These are phyloP conservation scores for Salvelinus sp. DNA, from an alignment of 2,113 vertebrate species.

Conservation along the genomic window DNA sequence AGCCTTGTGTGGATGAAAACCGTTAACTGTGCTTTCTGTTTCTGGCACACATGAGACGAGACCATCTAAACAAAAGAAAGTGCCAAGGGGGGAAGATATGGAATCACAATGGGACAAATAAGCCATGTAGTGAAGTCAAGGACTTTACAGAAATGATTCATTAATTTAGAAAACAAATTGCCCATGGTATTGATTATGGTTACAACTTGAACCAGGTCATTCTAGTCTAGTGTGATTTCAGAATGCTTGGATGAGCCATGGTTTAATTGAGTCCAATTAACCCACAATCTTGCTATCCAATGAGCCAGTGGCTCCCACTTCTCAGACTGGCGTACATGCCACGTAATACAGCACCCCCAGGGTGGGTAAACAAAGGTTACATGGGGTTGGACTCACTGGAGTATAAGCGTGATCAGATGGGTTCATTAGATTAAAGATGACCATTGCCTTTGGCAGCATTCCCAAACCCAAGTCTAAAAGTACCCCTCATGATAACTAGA, in stretches of 20 bases:
- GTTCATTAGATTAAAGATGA: too few species aligned
- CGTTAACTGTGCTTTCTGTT: not conserved
- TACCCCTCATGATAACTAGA: too few species aligned
- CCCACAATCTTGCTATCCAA: conserved; percentile 26
- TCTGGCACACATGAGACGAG: not conserved
- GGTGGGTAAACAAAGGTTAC: not conserved
- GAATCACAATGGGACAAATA: not conserved
- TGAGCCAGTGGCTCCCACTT: conserved; percentile 4
- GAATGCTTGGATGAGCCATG: not conserved
- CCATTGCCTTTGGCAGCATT: too few species aligned
- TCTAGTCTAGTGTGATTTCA: not conserved
- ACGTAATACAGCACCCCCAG: not conserved
- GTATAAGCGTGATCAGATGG: too few species aligned
- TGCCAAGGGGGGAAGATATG: not conserved
- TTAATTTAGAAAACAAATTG: too few species aligned
- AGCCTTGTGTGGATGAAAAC: not conserved
- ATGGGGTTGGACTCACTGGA: not conserved
- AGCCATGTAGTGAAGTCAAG: not conserved
- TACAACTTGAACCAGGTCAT: not conserved
- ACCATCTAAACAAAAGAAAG: not conserved
- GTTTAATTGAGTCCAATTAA: conserved; percentile 3
- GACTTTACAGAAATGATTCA: not conserved
- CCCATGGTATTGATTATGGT: not conserved
- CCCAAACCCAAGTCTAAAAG: too few species aligned
- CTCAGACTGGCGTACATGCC: not conserved